Evolutionary conservation across 2,113 vertebrate genomes (phyloP).

Genomic region (Oceanodroma tethys): DNA sequence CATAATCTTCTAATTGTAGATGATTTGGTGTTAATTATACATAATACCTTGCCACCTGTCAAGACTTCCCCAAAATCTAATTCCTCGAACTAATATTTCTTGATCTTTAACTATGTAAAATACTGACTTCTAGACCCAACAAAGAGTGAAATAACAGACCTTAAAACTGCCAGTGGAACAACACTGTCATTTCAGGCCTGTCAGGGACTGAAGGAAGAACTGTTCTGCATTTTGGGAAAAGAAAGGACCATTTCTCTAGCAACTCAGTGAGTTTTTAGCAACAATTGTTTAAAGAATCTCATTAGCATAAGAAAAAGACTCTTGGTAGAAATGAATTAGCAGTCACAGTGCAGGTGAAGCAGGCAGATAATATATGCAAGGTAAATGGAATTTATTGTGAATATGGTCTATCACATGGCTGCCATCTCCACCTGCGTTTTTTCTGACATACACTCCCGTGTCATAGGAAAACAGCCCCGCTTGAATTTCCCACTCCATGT

Average conservation of each 20-base stretch:
- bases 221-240: neutral
- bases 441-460: neutral
- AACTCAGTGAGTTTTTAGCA: constrained; percentile 10
- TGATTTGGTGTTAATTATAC: neutral
- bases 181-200: neutral
- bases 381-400: constrained; percentile 9
- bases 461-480: neutral
- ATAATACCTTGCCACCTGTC: neutral
- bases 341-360: constrained; percentile 27
- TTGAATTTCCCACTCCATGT: neutral
- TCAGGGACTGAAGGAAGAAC: neutral
- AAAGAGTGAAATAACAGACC: neutral
- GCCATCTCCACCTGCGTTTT: neutral
- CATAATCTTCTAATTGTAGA: neutral
- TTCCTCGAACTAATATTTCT: neutral
- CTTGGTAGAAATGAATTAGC: constrained; percentile 36
- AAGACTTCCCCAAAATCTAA: neutral
- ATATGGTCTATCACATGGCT: neutral
- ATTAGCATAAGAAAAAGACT: constrained; percentile 56
- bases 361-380: constrained; percentile 21
- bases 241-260: neutral
- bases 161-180: neutral
- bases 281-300: constrained; percentile 38
- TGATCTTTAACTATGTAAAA: constrained; percentile 8
- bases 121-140: neutral